Evolutionary conservation across 2,113 vertebrate genomes (phyloP).

Genomic region (Ranitomeya imitator): DNA sequence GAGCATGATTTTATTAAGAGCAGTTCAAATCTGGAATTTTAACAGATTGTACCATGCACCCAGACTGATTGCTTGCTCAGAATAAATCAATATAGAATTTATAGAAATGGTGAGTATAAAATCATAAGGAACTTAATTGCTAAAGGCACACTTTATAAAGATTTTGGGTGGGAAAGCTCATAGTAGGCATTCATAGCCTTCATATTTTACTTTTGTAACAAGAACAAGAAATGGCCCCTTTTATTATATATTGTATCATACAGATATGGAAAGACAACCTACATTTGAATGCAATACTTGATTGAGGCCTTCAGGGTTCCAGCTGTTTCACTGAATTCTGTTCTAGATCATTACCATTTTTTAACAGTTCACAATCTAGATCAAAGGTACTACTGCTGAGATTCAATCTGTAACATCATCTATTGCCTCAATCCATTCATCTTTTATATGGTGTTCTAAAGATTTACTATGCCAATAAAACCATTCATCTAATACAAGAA

Average conservation of each 20-base stretch:
- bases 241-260: not conserved
- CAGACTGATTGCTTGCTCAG: too few species aligned
- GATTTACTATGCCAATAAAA: conserved; percentile 7
- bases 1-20: too few species aligned
- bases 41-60: too few species aligned
- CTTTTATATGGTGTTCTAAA: not conserved
- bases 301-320: not conserved
- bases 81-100: too few species aligned
- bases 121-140: too few species aligned
- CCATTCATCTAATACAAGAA: not conserved
- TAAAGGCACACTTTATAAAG: not conserved
- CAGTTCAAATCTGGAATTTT: too few species aligned
- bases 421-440: not conserved
- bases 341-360: not conserved
- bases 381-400: not conserved
- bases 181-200: not conserved
- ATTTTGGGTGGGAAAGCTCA: not conserved
- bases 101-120: too few species aligned
- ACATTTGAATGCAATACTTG: not conserved
- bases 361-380: not conserved
- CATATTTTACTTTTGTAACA: not conserved
- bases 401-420: not conserved
- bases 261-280: not conserved
- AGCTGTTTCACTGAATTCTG: not conserved
- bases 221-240: not conserved